Base-by-base conservation (phyloP, 2,113 vertebrate species). In the Daboia siamensis region DNA sequence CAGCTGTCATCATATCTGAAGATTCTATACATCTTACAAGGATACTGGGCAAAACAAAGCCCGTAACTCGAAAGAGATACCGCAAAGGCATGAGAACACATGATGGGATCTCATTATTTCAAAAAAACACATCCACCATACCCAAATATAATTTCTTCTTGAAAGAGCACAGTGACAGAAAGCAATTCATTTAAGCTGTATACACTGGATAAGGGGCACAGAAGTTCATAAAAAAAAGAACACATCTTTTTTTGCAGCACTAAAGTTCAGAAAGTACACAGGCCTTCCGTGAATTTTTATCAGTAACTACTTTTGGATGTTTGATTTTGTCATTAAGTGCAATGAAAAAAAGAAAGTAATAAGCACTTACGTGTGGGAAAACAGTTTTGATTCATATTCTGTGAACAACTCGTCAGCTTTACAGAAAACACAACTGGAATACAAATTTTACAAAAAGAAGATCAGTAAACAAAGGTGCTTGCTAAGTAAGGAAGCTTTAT, bases 351-450 rank as follows among this genome's bases (percentile, higher is more conserved):
- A 93, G 90, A 12, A 85, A 61, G 91, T 87, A 64, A 91, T 86
- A 87, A 93, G 90, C 96, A 98, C 98, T 98, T 98, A 99, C 99
- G 98, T 99, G 94, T 99, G 98, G 94, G 98, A 98, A 97, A 99
- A 99, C 13, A 99, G 97, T 94, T 99, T 99, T 3, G 99, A 99
- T 94, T 99, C 99, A 2, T 99, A 99, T 91, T 99, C 98, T 54
- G 98, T 99, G 97, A 99, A 99, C 90, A 99, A 97, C 94, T 99
- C 99, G 46, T 99, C 99, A 56, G 99, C 98, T 97, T 99, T 99
- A 97, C 99, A 99, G 94, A 99, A 99, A 92, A 99, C 98, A 95
- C 99, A 99, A 95, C 99, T 99, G 93, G 57, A 97, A 97, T 48
- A 95, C 4, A 97, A 94, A 97, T 69, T 96, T 91, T 23, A 91